Conservation (phyloP, 2,113 vertebrate species). For the Alces alces region DNA sequence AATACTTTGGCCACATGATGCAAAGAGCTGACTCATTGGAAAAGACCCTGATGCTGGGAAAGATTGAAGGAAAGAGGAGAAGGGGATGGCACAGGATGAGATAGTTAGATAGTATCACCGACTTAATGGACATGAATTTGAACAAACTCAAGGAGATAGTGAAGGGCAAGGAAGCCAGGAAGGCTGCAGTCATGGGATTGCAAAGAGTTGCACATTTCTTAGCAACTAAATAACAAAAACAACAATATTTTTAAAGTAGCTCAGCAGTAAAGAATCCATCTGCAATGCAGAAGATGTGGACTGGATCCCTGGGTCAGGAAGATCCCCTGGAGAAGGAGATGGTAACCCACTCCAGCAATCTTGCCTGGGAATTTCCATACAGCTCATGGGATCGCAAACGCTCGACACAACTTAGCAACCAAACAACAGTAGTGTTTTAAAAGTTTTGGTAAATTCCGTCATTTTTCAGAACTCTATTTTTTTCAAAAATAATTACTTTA, state of each 20-base stretch:
- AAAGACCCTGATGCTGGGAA: background rate
- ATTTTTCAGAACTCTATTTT: background rate
- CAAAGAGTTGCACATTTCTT: background rate
- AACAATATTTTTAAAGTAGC: background rate
- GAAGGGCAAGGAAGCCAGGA: background rate
- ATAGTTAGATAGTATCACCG: background rate
- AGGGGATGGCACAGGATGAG: background rate
- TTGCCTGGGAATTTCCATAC: background rate
- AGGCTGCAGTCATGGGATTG: background rate
- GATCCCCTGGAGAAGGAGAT: background rate
- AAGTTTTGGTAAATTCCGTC: background rate
- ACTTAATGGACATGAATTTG: background rate
- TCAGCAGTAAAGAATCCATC: background rate
- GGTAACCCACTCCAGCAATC: background rate
- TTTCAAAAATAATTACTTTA: background rate
- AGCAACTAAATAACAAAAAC: background rate
- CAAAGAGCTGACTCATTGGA: background rate
- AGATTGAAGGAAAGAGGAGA: background rate
- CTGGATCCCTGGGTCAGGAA: background rate
- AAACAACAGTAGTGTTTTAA: background rate
- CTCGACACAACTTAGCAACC: background rate
- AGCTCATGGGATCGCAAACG: background rate
- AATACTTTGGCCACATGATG: background rate
- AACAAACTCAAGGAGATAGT: background rate
- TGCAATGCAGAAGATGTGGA: background rate